Base-by-base conservation (phyloP, 2,113 vertebrate genomes). In the Camelus bactrianus region DNA sequence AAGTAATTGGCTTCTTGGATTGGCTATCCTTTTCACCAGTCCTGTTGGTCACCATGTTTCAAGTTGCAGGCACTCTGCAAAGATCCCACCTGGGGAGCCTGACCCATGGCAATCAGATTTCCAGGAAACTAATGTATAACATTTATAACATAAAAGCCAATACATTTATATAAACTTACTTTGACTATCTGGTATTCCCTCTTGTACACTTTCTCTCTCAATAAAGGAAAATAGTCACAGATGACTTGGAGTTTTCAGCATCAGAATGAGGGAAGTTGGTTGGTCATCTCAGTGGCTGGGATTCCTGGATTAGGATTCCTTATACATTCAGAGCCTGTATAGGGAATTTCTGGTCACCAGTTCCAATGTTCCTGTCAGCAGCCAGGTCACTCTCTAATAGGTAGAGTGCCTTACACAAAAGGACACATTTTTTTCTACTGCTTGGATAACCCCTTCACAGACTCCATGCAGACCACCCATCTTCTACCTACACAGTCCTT, bases 291-390 rank as follows among this genome's bases (percentile, higher is more conserved):
- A 26, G 20, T 52, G n/a, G 26, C 19, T 83, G 28, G 35, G 87
- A 91, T 93, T 95, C 52, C 72, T 83, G 30, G 84, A 5, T 79
- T 83, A 56, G 26, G 16, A 91, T 77, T 91, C 13, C 73, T 24
- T 4, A 30, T 60, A 5, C 9, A 32, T 17, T 50, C 0, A 82
- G 19, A 54, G 50, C 17, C 52, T 60, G 16, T 75, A 69, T 46
- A 76, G 5, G 28, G 38, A 90, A 69, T 81, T 75, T 91, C 58
- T 93, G 24, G 50, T 91, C 84, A 76, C 28, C 76, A 60, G 22
- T 85, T 62, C 46, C 30, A 86, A 19, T 32, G 46, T 64, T 86
- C 12, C 52, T 91, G 15, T 81, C 38, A 93, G 35, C 17, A 95
- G 13, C 64, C 50, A 56, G 50, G 15, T 75, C 32, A 76, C 5